Base-by-base conservation (phyloP, 1,140 invertebrate species). In the Leptinotarsa undecemlineata region DNA sequence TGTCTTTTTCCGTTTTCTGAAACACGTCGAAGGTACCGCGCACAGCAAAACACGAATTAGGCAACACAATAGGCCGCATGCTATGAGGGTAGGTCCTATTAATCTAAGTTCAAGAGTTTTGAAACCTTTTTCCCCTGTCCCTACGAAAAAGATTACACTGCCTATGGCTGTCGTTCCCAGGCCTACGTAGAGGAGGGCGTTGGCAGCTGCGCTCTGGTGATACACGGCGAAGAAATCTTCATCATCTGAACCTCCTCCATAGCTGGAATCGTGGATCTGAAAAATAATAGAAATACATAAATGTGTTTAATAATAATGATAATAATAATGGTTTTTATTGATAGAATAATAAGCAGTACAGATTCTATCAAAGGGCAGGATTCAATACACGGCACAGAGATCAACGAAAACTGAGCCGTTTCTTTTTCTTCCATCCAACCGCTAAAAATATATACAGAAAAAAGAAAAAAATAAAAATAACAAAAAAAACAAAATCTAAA, bases 111-210 rank as follows among this genome's bases (percentile, higher is more conserved):
- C 93, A 60, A 92, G 89, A 67, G 94, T 95, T 85, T 94, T 93
- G 88, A 96, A 96, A 79, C 94, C 94, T 86, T 95, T 94, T 85
- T 96, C 94, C 76, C 94, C 94, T 68, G 94, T 94, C 76, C 94
- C 94, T 26, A 96, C 94, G 86, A 95, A 95, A 77, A 93, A 94
- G 74, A 95, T 94, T 75, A 95, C 91, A 71, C 94, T 89, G 19
- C 94, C 94, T 62, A 95, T 88, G 5, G 93, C 92, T 33, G 94
- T 90, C 13, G 92, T 94, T 61, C 92, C 93, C 48, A 96, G 88
- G n/a, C 94, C 94, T 15, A 94, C 92, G 84, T 95, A 95, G 8
- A 96, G 88, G 68, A 95, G 90, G 26, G 91, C 91, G 81, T 93
- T 93, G 71, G 91, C 91, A 48, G 91, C 91, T 57, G 90, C 90